phyloP scores from a whole-genome alignment of 2,888 invertebrate species.

The Heliconius erato region DNA sequence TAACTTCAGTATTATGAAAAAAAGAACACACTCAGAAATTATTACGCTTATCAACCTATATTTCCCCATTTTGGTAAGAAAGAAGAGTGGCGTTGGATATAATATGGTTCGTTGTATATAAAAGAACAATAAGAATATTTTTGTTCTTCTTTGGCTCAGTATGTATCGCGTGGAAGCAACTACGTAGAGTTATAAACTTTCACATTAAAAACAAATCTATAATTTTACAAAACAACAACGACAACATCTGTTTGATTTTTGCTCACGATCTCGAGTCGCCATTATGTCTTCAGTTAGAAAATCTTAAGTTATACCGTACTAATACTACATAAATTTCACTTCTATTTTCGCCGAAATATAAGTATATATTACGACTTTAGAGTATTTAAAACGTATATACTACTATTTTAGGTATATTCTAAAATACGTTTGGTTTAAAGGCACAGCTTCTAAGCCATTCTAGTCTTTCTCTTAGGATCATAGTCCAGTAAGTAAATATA shows the following conservation, averaged over 20 bases:
- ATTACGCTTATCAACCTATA: no score
- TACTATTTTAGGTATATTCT: neutral
- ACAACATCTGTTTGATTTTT: neutral
- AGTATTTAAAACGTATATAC: no score
- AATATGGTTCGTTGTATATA: no score
- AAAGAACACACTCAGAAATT: no score
- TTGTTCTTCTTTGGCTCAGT: neutral
- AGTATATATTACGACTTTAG: no score
- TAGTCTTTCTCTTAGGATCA: neutral
- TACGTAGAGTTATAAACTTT: neutral
- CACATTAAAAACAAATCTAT: slow-evolving; percentile 11
- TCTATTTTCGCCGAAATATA: neutral
- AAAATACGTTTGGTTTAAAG: neutral
- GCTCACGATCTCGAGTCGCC: neutral
- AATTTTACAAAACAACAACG: slow-evolving; percentile 1
- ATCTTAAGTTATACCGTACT: neutral
- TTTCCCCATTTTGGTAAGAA: no score
- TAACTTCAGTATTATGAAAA: no score
- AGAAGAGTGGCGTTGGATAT: no score
- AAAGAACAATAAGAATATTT: neutral
- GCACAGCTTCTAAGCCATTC: neutral
- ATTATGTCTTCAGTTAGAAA: neutral
- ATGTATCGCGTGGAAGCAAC: neutral
- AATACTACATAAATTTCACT: neutral
- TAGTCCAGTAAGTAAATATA: neutral